Evolutionary conservation across 2,797 vertebrate species (phyloP).

Genomic region (Cirrhinus molitorella): DNA sequence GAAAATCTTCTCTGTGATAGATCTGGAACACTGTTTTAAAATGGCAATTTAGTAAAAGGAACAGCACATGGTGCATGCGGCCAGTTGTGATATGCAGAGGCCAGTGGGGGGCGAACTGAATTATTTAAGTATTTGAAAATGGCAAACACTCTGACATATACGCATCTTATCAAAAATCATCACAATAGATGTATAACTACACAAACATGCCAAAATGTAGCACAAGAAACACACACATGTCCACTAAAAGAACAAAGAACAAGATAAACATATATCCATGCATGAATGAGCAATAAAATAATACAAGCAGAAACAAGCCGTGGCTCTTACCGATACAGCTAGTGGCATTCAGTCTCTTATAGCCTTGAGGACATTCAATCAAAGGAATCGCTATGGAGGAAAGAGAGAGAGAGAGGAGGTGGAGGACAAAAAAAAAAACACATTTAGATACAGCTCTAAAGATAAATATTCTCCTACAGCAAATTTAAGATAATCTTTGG

Average conservation of each 20-base stretch:
- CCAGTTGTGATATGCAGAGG: neutral
- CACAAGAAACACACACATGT: conserved; percentile 2
- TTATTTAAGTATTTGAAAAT: neutral
- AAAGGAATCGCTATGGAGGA: conserved; percentile 81
- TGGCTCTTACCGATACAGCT: conserved; percentile 89
- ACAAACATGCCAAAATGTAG: conserved; percentile 3
- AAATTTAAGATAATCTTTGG: conserved; percentile 64
- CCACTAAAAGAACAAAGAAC: neutral
- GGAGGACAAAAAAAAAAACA: conserved; percentile 2
- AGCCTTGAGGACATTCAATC: conserved; percentile 92
- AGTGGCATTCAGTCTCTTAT: conserved; percentile 91
- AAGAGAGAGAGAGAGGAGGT: conserved; percentile 7
- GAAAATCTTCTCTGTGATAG: conserved; percentile 7
- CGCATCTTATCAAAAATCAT: conserved; percentile 46
- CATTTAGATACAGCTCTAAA: neutral
- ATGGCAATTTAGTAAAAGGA: neutral
- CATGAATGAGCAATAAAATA: neutral
- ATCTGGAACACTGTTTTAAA: neutral
- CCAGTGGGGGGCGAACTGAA: neutral
- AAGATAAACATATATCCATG: neutral
- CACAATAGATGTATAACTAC: conserved; percentile 13
- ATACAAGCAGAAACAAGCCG: conserved; percentile 9
- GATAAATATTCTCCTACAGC: conserved; percentile 45
- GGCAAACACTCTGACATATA: too few relatives aligned
- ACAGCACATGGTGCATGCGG: neutral